Evolutionary conservation across 2,888 invertebrate genomes (phyloP), one percentile per base, ranked within the genome.

Genomic region (Cephus runcator): DNA sequence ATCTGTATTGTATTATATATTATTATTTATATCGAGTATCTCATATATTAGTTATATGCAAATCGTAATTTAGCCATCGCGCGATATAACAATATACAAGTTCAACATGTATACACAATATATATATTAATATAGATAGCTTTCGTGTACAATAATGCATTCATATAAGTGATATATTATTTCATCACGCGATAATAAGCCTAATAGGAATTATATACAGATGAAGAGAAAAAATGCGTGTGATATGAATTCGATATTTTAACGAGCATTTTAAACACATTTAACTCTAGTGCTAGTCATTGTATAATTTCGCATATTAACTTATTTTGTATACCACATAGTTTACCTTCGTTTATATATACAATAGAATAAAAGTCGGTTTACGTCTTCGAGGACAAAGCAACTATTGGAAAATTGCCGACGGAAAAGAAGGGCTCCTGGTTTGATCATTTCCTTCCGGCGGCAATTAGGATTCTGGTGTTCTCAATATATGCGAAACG

Each of bases 181-280:
- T 56, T 23, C 23, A 56, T 56, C 56, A 9, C 23, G 23, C 23
- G 56, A 56, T 23, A 56, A 23, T 56, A 56, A 56, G 56, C 23
- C 56, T 23, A 15, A 56, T 56, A 56, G 23, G 23, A 56, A 56
- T 56, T 56, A 56, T 56, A 56, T 56, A 23, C 56, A 56, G 56
- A 23, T 56, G 56, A 23, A 56, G 56, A 56, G 23, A 56, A 23
- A 23, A 23, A 23, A 56, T 23, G 9, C 56, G 56, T 23, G 69
- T 77, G 77, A 77, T 77, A 77, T 77, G 77, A 77, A 75, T 77
- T 75, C 56, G 77, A 77, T 77, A 77, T 77, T 75, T 40, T 35
- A 68, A 76, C 71, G 68, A 73, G 36, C 73, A 35, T 35, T 69
- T 73, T 73, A 74, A 77, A 69, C 74, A 77, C 69, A 73, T 56